These are phyloP conservation scores for Istiophorus platypterus DNA, from an alignment of 2,113 vertebrate species.

Conservation along the genomic window DNA sequence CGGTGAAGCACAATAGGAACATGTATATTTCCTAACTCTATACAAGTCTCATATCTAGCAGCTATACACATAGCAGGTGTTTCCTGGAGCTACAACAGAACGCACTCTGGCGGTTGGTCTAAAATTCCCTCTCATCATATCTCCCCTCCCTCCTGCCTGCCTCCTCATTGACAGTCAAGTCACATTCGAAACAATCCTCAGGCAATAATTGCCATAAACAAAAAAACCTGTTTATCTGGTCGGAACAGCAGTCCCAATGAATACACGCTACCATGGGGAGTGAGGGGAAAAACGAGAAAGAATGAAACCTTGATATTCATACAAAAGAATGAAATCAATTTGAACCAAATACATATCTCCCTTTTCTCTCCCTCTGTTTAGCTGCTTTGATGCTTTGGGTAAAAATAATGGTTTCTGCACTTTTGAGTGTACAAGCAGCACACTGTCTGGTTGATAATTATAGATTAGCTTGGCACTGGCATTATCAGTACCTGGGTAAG, in stretches of 20 bases:
- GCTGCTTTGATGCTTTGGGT: slow-evolving; percentile 60
- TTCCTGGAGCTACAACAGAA: slow-evolving; percentile 63
- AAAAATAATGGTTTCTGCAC: slow-evolving; percentile 59
- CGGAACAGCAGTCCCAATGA: slow-evolving; percentile 82
- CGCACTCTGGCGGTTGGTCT: slow-evolving; percentile 60
- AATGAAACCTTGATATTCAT: slow-evolving; percentile 82
- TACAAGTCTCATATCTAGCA: slow-evolving; percentile 52
- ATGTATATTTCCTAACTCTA: slow-evolving; percentile 29
- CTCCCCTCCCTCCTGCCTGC: slow-evolving; percentile 52
- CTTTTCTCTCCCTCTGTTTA: slow-evolving; percentile 53
- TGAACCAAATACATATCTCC: slow-evolving; percentile 71
- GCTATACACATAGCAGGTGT: slow-evolving; percentile 64
- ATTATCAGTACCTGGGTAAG: slow-evolving; percentile 72
- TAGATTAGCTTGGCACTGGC: slow-evolving; percentile 68
- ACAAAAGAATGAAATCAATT: slow-evolving; percentile 84
- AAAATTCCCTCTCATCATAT: slow-evolving; percentile 64
- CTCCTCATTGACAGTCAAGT: slow-evolving; percentile 82
- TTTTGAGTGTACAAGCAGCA: slow-evolving; percentile 57
- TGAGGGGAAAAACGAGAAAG: slow-evolving; percentile 53
- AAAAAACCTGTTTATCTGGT: slow-evolving; percentile 83
- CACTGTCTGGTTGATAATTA: slow-evolving; percentile 72
- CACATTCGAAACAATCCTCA: slow-evolving; percentile 83
- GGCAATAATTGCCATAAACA: slow-evolving; percentile 87
- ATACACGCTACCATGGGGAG: slow-evolving; percentile 69
- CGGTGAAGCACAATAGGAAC: slow-evolving; percentile 25